phyloP scores from a whole-genome alignment of 2,797 vertebrate species.

The Pachyuromys duprasi region DNA sequence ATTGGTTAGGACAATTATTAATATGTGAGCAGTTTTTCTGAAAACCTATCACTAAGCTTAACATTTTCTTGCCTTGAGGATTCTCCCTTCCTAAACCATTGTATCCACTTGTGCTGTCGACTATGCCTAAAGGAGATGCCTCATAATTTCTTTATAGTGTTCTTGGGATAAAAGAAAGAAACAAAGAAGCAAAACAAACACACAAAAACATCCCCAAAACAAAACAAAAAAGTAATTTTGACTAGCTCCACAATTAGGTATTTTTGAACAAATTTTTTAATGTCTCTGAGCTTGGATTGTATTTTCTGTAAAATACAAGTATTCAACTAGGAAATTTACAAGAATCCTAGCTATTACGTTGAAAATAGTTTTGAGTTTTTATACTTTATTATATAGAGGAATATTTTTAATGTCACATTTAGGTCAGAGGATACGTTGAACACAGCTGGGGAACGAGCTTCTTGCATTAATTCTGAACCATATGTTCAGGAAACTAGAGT shows the following conservation, averaged over 20 bases:
- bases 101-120: too few relatives aligned
- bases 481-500: not conserved
- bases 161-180: not conserved
- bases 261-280: not conserved
- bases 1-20: not conserved
- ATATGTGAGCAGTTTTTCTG: not conserved
- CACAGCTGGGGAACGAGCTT: not conserved
- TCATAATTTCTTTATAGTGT: not conserved
- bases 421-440: not conserved
- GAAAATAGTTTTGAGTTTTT: not conserved
- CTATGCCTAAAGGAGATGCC: not conserved
- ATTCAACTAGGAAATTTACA: not conserved
- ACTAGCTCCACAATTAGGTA: not conserved
- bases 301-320: constrained; percentile 25
- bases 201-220: too few relatives aligned
- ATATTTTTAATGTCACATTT: not conserved
- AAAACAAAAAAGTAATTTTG: not conserved
- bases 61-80: not conserved
- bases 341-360: not conserved
- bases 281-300: not conserved
- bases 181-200: not conserved
- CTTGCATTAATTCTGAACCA: not conserved
- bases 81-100: not conserved
- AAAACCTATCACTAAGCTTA: not conserved
- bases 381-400: not conserved